Percentiles rank a stretch among this genome's conserved stretches.
These are phyloP conservation scores for Ciconia nigra DNA, from an alignment of 2,797 vertebrate genomes.

Conservation along the genomic window DNA sequence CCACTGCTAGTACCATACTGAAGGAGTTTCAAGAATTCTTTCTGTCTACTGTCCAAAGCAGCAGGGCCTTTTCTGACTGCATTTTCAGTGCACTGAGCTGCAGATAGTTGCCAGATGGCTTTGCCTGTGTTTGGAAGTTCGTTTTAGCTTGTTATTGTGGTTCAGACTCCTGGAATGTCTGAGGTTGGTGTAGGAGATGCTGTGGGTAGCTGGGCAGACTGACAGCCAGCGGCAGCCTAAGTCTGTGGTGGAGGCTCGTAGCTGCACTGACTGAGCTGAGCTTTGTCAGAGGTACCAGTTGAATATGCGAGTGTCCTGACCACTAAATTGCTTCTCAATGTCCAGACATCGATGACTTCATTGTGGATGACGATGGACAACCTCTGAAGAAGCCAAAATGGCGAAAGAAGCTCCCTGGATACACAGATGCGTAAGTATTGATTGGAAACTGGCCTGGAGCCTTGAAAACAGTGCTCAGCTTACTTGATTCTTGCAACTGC, in stretches of 20 bases:
- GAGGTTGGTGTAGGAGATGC: not conserved
- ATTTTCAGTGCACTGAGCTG: not conserved
- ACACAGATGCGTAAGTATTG: constrained; percentile 94
- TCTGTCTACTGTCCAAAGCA: not conserved
- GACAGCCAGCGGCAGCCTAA: not conserved
- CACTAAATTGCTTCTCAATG: not conserved
- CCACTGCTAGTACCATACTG: not conserved
- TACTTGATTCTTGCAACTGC: not conserved
- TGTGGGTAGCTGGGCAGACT: not conserved
- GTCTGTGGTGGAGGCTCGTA: not conserved
- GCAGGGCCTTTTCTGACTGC: not conserved
- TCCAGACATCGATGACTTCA: constrained; percentile 96
- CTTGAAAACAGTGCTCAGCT: not conserved
- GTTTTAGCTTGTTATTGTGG: not conserved
- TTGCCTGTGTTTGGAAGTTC: not conserved
- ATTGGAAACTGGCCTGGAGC: not conserved
- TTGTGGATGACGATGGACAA: constrained; percentile 98
- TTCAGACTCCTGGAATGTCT: not conserved
- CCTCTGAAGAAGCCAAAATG: constrained; percentile 95
- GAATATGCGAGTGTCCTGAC: not conserved
- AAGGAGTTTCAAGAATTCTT: not conserved
- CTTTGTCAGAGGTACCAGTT: not conserved
- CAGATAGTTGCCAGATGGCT: not conserved
- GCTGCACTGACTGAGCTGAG: not conserved
- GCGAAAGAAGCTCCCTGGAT: constrained; percentile 95